These are phyloP conservation scores for Steinernema khuongi DNA, from an alignment of 1,140 invertebrate species.

Conservation along the genomic window DNA sequence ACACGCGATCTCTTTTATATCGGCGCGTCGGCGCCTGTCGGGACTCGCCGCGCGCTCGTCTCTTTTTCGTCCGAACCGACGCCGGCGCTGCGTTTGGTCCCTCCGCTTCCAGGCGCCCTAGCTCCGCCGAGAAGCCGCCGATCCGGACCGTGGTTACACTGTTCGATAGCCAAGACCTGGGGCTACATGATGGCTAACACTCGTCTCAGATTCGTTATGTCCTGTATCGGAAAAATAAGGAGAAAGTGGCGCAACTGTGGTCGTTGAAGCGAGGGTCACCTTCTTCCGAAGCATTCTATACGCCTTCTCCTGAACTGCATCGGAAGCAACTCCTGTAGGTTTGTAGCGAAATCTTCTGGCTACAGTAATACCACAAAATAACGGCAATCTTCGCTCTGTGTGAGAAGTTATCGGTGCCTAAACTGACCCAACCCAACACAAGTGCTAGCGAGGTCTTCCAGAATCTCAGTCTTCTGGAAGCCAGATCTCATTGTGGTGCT, in stretches of 20 bases:
- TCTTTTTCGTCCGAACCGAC: not conserved
- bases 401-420: too few species aligned
- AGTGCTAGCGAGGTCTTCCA: too few species aligned
- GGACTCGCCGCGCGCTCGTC: conserved; percentile 3
- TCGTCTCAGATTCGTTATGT: not conserved
- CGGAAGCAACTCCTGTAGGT: too few species aligned
- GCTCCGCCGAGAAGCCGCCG: not conserved
- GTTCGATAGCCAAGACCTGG: conserved; percentile 6
- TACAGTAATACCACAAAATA: too few species aligned
- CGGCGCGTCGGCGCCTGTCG: conserved; percentile 13
- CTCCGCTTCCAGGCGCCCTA: not conserved
- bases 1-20: conserved; percentile 6
- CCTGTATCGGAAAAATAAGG: not conserved
- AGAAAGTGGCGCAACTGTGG: too few species aligned
- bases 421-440: too few species aligned
- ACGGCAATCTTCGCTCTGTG: too few species aligned
- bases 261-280: too few species aligned
- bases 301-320: too few species aligned
- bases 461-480: not conserved
- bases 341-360: too few species aligned
- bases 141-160: not conserved
- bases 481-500: not conserved
- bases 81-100: not conserved
- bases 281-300: too few species aligned
- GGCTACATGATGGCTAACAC: not conserved